Evolutionary conservation across 2,113 vertebrate genomes (phyloP).

Genomic region (Platysternon megacephalum): DNA sequence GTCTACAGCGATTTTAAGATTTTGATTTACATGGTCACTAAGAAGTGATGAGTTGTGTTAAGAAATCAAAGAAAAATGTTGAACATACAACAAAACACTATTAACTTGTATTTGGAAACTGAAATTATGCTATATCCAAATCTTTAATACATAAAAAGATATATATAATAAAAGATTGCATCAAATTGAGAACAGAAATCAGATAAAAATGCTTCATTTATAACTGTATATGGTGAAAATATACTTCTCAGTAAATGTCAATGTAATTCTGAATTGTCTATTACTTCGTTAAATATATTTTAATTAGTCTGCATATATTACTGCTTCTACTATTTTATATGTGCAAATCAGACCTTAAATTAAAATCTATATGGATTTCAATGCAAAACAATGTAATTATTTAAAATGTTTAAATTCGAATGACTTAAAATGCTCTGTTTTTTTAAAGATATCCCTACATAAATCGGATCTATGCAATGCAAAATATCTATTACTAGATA

Average conservation of each 20-base stretch:
- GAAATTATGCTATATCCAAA: neutral
- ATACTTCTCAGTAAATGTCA: neutral
- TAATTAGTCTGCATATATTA: neutral
- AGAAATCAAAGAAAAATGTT: neutral
- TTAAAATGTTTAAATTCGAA: neutral
- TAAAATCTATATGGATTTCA: neutral
- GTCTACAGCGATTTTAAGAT: accelerated
- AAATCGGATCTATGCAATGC: neutral
- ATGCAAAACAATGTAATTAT: slow-evolving; percentile 17
- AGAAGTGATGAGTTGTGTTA: neutral
- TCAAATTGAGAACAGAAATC: neutral
- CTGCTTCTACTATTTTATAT: neutral
- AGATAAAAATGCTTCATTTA: neutral
- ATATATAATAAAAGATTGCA: neutral
- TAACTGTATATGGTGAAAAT: neutral
- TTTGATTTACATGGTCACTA: neutral
- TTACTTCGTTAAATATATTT: neutral
- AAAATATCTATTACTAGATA: neutral
- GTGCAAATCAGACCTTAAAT: neutral
- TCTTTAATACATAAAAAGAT: neutral
- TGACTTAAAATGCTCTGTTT: neutral
- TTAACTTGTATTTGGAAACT: neutral
- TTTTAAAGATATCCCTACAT: neutral
- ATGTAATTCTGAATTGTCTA: neutral
- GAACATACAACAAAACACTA: neutral